A percentile compares a stretch with the other conserved stretches of the same genome.
Evolutionary conservation across 2,888 invertebrate species (phyloP).

Genomic region (Eilema sororculum): DNA sequence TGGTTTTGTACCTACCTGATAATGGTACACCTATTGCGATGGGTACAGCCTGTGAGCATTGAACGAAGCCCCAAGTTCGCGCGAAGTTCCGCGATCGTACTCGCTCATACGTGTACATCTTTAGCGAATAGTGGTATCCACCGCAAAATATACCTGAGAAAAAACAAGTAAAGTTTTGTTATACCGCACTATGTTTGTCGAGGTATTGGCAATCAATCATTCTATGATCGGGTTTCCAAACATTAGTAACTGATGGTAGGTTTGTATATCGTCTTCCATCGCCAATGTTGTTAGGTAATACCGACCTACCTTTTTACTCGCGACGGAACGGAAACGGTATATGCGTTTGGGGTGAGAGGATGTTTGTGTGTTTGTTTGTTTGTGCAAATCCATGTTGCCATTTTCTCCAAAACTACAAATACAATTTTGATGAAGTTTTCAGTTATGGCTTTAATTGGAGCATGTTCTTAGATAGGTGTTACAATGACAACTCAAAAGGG

Average conservation of each 20-base stretch:
- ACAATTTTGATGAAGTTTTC: too few species aligned
- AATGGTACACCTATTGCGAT: constrained; percentile 94
- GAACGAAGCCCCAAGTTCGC: constrained; percentile 95
- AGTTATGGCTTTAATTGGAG: too few species aligned
- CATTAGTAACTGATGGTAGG: constrained; percentile 4
- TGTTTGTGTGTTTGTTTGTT: too few species aligned
- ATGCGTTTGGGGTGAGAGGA: too few species aligned
- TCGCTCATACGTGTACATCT: constrained; percentile 96
- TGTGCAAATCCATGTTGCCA: too few species aligned
- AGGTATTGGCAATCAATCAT: background rate
- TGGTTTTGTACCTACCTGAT: constrained; percentile 88
- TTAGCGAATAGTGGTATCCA: constrained; percentile 95
- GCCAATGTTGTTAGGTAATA: background rate
- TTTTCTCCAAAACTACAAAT: too few species aligned
- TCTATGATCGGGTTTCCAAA: background rate
- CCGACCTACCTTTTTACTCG: background rate
- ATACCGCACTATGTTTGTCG: background rate
- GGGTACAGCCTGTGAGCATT: constrained; percentile 95
- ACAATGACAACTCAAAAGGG: too few species aligned
- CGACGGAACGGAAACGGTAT: too few species aligned
- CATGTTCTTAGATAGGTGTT: too few species aligned
- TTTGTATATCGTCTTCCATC: background rate
- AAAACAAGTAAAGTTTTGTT: constrained; percentile 15
- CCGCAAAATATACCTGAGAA: constrained; percentile 93
- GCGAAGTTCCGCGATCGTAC: constrained; percentile 95